Evolutionary conservation across 1,140 invertebrate genomes (phyloP).

Genomic region (Mamestra configurata): DNA sequence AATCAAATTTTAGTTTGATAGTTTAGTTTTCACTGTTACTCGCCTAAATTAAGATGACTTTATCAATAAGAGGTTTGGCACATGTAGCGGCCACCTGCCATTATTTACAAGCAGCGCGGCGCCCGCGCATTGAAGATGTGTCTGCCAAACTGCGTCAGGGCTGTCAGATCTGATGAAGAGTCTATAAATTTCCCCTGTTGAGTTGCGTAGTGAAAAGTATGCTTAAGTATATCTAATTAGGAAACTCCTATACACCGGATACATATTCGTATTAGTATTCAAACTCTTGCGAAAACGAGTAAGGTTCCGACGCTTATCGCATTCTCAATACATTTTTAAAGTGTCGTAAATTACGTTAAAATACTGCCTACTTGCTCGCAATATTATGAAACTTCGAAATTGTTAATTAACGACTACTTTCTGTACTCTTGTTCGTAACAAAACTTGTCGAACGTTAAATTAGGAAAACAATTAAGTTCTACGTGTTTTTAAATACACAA

Average conservation of each 20-base stretch:
- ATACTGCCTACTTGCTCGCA: neutral
- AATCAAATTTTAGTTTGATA: neutral
- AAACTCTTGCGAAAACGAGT: slow-evolving; percentile 67
- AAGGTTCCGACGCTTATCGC: slow-evolving; percentile 69
- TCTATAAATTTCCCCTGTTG: neutral
- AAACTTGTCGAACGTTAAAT: neutral
- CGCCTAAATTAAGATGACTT: slow-evolving; percentile 36
- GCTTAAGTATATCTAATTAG: slow-evolving; percentile 6
- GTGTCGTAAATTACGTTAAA: slow-evolving; percentile 56
- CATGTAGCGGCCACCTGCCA: slow-evolving; percentile 6
- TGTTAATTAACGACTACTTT: neutral
- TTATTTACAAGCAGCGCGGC: slow-evolving; percentile 15
- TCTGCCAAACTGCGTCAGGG: neutral
- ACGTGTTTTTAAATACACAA: neutral
- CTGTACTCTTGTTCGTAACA: neutral
- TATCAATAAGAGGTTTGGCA: slow-evolving; percentile 22
- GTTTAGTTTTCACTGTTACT: neutral
- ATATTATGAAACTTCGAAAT: slow-evolving; percentile 4
- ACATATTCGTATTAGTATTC: slow-evolving; percentile 28
- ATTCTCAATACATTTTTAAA: slow-evolving; percentile 78
- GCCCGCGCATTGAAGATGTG: slow-evolving; percentile 24
- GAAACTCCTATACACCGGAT: slow-evolving; percentile 59
- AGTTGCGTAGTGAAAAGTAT: neutral
- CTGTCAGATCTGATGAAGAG: neutral
- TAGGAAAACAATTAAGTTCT: neutral